Conservation (phyloP, 2,113 vertebrate species). For the human region DNA sequence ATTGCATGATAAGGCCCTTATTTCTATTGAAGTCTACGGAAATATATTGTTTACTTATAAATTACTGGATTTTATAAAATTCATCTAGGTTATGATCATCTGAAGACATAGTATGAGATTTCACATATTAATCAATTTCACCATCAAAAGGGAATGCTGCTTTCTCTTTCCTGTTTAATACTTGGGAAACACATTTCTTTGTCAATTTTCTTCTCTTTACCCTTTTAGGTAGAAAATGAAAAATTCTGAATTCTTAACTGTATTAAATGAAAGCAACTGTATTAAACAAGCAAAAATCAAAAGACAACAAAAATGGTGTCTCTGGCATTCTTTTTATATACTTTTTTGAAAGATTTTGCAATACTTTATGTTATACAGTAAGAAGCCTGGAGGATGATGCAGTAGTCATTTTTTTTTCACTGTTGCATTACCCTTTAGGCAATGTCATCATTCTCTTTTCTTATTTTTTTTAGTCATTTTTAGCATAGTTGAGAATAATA, state of each 20-base stretch:
- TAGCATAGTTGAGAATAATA: neutral
- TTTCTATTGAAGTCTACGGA: neutral
- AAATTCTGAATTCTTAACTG: neutral
- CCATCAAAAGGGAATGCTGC: neutral
- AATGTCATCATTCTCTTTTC: neutral
- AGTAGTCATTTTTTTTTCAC: neutral
- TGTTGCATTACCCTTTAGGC: neutral
- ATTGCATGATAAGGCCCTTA: neutral
- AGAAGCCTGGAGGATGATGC: neutral
- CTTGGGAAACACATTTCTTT: neutral
- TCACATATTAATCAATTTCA: neutral
- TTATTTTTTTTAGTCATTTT: constrained; percentile 3
- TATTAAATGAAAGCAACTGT: neutral
- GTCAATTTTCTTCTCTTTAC: neutral
- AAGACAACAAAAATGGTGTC: neutral
- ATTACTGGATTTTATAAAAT: neutral
- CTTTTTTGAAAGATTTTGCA: neutral
- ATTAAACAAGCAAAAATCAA: neutral
- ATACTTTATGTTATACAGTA: neutral
- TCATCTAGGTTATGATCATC: neutral
- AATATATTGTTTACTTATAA: neutral
- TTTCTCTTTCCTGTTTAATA: neutral
- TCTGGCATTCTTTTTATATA: neutral
- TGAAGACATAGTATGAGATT: neutral
- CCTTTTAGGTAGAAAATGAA: constrained; percentile 1